A percentile compares a stretch with the other conserved stretches of the same genome.
These are phyloP conservation scores for Hassar affinis DNA, from an alignment of 2,113 vertebrate species.

Conservation along the genomic window DNA sequence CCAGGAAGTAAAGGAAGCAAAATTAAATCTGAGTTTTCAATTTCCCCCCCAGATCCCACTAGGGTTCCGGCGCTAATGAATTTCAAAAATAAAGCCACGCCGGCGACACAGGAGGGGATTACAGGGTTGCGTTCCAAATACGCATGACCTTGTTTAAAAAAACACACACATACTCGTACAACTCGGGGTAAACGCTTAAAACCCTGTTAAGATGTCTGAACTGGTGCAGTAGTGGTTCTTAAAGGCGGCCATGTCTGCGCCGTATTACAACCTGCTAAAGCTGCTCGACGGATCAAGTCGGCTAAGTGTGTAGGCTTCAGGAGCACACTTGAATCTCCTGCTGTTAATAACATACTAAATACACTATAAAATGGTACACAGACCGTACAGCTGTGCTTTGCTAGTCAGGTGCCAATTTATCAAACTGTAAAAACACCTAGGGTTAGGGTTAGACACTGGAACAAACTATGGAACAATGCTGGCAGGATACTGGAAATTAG, in stretches of 20 bases:
- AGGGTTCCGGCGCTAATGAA: slow-evolving; percentile 69
- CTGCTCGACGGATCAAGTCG: neutral
- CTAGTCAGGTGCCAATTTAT: too few species aligned
- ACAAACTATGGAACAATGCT: too few species aligned
- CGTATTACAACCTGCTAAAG: neutral
- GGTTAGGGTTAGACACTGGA: too few species aligned
- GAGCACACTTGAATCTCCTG: neutral
- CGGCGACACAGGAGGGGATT: slow-evolving; percentile 37
- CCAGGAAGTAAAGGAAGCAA: slow-evolving; percentile 69
- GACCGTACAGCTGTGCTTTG: too few species aligned
- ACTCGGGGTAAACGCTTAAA: neutral
- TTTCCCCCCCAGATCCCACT: slow-evolving; percentile 69
- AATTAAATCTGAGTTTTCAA: slow-evolving; percentile 81
- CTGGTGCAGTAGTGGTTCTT: neutral
- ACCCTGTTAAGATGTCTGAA: neutral
- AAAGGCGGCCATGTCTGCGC: neutral
- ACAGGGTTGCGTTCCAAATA: slow-evolving; percentile 47
- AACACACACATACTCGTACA: neutral
- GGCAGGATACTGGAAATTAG: too few species aligned
- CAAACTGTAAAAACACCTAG: too few species aligned
- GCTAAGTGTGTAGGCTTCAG: neutral
- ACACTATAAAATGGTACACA: too few species aligned
- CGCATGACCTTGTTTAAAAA: slow-evolving; percentile 34
- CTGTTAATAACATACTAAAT: too few species aligned
- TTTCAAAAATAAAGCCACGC: slow-evolving; percentile 65